Evolutionary conservation across 2,113 vertebrate species (phyloP), one percentile per base, ranked within the genome.

Genomic region (Amblyopsis rosae): DNA sequence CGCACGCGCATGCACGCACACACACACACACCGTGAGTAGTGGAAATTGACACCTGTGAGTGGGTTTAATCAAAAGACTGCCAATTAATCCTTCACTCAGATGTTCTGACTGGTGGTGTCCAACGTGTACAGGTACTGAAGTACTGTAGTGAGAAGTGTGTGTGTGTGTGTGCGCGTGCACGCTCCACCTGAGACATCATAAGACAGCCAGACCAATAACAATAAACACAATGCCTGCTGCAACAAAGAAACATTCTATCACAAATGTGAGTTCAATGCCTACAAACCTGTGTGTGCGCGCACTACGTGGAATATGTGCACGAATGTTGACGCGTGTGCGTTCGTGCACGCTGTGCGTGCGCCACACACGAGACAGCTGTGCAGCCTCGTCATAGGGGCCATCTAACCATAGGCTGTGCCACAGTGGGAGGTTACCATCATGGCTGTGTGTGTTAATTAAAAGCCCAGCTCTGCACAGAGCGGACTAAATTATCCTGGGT

Each of bases 391-490:
- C 74, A 57, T 55, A 53, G 76, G 15, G 69, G 80, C 76, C 74
- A 76, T 81, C 83, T 71, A 71, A 77, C 79, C 80, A 69, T 62
- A 15, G 76, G 73, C 80, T 54, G 12, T 41, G 41, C 80, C 75
- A 1, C 80, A 75, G 82, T 63, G 50, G 73, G 75, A 82, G 81
- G 82, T 79, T 79, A 74, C 82, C 75, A 75, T 81, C 75, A 35
- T 59, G 75, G 75, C 75, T 69, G 59, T 9, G 82, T 83, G 76
- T 83, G 76, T 79, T 87, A 87, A 90, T 90, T 86, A 90, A 85
- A 90, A 86, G 88, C 81, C 53, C 48, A 8, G 57, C 74, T 75
- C 65, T 66, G 80, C 64, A 67, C 72, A 62, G 55, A 51, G 81
- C 72, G 62, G 83, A 75, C 86, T 77, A 79, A 88, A 86, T 84